A percentile compares a stretch with the other conserved stretches of the same genome.
These are phyloP conservation scores for Cyrtodaria siliqua DNA, from an alignment of 2,888 invertebrate genomes.

Conservation along the genomic window DNA sequence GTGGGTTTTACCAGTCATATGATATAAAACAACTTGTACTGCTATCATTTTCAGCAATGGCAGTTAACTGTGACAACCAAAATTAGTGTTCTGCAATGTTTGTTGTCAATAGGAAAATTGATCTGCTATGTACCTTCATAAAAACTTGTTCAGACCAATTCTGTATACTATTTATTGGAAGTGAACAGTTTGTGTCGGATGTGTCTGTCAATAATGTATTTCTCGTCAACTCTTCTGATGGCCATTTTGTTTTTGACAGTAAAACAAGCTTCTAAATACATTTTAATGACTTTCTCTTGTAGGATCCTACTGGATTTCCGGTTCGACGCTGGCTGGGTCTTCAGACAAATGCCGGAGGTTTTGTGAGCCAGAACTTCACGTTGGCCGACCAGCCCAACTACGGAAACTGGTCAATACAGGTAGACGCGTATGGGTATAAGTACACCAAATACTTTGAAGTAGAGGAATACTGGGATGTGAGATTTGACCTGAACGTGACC, in stretches of 20 bases:
- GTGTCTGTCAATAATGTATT: not conserved
- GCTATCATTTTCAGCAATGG: too few relatives aligned
- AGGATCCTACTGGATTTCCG: conserved; percentile 94
- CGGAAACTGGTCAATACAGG: conserved; percentile 96
- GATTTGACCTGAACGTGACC: conserved; percentile 98
- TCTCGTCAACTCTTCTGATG: too few relatives aligned
- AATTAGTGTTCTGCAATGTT: too few relatives aligned
- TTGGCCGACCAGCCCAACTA: conserved; percentile 96
- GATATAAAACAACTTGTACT: too few relatives aligned
- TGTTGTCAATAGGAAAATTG: too few relatives aligned
- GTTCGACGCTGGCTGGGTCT: conserved; percentile 97
- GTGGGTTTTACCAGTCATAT: too few relatives aligned
- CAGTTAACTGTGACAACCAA: too few relatives aligned
- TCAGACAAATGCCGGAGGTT: conserved; percentile 89
- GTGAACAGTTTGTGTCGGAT: not conserved
- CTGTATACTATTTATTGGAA: too few relatives aligned
- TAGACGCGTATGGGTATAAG: conserved; percentile 94
- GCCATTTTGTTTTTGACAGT: too few relatives aligned
- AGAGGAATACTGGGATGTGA: conserved; percentile 97
- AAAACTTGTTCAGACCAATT: too few relatives aligned
- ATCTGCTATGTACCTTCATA: too few relatives aligned
- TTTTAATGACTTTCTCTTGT: conserved; percentile 26
- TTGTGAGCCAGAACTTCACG: conserved; percentile 96
- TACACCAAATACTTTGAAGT: conserved; percentile 95
- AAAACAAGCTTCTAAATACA: too few relatives aligned